Base-by-base conservation (phyloP, 2,797 vertebrate species). In the Pelobates cultripes region DNA sequence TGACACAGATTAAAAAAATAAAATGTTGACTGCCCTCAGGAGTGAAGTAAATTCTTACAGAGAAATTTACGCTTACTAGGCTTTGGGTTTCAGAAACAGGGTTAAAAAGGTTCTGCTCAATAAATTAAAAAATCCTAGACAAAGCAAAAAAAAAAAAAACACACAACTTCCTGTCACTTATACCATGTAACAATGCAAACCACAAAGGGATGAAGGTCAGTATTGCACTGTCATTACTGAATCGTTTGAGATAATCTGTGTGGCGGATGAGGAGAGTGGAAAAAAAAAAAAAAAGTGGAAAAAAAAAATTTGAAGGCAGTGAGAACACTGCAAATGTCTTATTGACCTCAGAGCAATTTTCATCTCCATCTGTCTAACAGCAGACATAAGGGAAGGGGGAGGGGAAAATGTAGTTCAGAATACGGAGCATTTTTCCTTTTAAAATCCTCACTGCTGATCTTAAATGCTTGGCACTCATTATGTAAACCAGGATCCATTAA, bases 151-250 rank as follows among this genome's bases (percentile, higher is more conserved):
- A 83, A 90, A 93, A 84, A 47, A 47, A 51, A 51, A 51, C 5
- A 10, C 85, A 10, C 85, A 87, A 91, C 92, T 91, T 90, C 87
- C 89, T 93, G 89, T 83, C 90, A 91, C 89, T 93, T 92, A 89
- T 88, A 92, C 86, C 84, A 87, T 88, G 89, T 91, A 93, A 92
- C 88, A 90, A 80, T 89, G 89, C 90, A 93, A 93, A 88, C 89
- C 92, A 87, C 88, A 63, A 81, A 88, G 86, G 89, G 92, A 87
- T 86, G 91, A 91, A 92, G 91, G 92, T 92, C 92, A 93, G 12
- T 90, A 86, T 89, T 92, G 90, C 89, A 92, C 89, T 88, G 91
- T 91, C 91, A 92, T 93, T 93, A 94, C 86, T 85, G 88, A 93
- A 92, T 92, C 90, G 93, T 91, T 89, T 90, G 86, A 92, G 86